These are phyloP conservation scores for Trypoxylon attenuatum DNA, from an alignment of 2,888 invertebrate species.

Conservation along the genomic window DNA sequence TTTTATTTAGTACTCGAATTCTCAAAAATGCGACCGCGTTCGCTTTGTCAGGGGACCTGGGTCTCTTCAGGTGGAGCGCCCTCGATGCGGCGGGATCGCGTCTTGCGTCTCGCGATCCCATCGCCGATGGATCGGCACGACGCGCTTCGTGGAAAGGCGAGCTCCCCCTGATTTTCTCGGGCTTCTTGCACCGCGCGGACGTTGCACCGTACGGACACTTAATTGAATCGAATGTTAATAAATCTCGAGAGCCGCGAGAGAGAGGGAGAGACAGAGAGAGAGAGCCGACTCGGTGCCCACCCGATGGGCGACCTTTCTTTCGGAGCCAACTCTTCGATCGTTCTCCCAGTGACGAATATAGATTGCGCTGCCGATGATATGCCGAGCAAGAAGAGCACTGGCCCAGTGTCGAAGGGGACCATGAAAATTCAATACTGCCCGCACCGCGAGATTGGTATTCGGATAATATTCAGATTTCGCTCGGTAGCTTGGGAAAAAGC, in stretches of 20 bases:
- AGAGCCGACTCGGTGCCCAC: no score
- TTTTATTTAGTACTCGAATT: constrained; percentile 70
- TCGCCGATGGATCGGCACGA: no score
- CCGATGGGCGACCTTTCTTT: not conserved
- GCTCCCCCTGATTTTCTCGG: not conserved
- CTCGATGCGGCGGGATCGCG: constrained; percentile 6
- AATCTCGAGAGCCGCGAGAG: constrained; percentile 5
- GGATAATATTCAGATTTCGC: no score
- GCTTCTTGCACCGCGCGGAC: constrained; percentile 7
- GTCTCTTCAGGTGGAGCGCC: not conserved
- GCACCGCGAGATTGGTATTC: no score
- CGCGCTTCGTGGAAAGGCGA: no score
- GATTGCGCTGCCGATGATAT: not conserved
- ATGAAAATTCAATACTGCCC: no score
- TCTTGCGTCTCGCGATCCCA: no score
- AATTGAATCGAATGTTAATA: constrained; percentile 30
- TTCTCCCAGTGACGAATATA: not conserved
- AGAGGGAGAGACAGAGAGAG: not conserved
- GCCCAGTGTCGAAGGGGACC: no score
- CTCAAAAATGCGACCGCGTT: constrained; percentile 60
- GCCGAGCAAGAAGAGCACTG: no score
- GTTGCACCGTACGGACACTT: constrained; percentile 12
- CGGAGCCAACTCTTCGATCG: no score
- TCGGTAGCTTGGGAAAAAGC: no score
- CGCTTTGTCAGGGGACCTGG: constrained; percentile 25